These are phyloP conservation scores for Alces alces DNA, from an alignment of 2,113 vertebrate genomes.

Conservation along the genomic window DNA sequence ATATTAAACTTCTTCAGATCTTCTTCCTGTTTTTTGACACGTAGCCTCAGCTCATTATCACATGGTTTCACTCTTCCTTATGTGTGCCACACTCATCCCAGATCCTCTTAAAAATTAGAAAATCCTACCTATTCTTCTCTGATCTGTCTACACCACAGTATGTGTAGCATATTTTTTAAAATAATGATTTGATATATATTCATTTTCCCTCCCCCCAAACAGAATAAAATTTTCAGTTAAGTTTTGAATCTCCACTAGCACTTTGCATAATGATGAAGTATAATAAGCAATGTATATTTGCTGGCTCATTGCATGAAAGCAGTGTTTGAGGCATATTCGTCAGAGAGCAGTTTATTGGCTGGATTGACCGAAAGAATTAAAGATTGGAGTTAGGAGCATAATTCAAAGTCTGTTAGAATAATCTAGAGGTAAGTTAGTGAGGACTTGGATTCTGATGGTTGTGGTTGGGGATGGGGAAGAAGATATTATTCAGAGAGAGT, in stretches of 20 bases:
- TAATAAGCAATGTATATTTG: neutral
- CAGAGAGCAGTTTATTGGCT: neutral
- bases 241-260: neutral
- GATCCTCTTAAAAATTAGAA: neutral
- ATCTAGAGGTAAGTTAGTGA: neutral
- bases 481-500: neutral
- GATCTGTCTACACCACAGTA: neutral
- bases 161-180: neutral
- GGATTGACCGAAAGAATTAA: neutral
- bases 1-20: neutral
- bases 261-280: neutral
- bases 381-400: neutral
- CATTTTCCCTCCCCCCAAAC: neutral
- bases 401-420: neutral
- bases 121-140: neutral
- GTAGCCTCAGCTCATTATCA: neutral
- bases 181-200: neutral
- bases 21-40: neutral
- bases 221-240: neutral
- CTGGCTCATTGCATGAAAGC: neutral
- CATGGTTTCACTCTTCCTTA: neutral
- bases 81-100: neutral
- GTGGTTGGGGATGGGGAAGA: neutral
- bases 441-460: neutral
- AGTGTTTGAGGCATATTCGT: neutral